phyloP scores from a whole-genome alignment of 2,888 invertebrate genomes.

The Glyphotaelius pellucidus region DNA sequence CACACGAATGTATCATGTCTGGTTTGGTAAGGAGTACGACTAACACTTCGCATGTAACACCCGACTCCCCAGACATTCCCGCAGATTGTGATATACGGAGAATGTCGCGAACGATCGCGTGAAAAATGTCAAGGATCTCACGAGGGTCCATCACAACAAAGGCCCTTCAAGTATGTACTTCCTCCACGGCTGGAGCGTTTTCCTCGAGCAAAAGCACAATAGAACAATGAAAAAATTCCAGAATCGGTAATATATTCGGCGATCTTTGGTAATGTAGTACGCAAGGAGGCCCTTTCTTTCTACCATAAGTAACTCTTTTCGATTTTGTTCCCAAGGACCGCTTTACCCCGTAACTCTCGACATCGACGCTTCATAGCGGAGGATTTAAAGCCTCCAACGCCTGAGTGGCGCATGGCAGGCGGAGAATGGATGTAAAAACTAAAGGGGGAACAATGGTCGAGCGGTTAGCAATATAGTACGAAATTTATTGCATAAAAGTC shows the following conservation, averaged over 20 bases:
- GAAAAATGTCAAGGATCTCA: conserved; percentile 26
- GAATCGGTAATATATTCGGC: conserved; percentile 37
- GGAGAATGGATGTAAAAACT: conserved; percentile 39
- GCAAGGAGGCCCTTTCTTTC: not conserved
- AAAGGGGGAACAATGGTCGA: conserved; percentile 21
- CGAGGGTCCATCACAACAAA: conserved; percentile 22
- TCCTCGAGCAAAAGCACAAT: conserved; percentile 23
- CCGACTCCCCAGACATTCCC: not conserved
- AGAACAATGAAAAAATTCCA: conserved; percentile 40
- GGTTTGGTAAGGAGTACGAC: not conserved
- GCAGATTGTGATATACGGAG: not conserved
- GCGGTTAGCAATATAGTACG: conserved; percentile 37
- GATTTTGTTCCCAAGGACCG: not conserved
- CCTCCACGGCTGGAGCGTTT: not conserved
- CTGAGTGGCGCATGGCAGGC: not conserved
- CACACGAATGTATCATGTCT: not conserved
- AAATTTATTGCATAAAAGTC: conserved; percentile 34
- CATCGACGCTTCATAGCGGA: not conserved
- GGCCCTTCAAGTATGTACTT: not conserved
- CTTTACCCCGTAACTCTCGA: not conserved
- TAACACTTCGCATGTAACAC: not conserved
- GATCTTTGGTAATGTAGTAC: not conserved
- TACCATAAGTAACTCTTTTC: not conserved
- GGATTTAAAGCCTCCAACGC: conserved; percentile 19
- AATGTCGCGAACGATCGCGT: not conserved